These are phyloP conservation scores for Danio jaintianensis DNA, from an alignment of 2,797 vertebrate species.

Conservation along the genomic window DNA sequence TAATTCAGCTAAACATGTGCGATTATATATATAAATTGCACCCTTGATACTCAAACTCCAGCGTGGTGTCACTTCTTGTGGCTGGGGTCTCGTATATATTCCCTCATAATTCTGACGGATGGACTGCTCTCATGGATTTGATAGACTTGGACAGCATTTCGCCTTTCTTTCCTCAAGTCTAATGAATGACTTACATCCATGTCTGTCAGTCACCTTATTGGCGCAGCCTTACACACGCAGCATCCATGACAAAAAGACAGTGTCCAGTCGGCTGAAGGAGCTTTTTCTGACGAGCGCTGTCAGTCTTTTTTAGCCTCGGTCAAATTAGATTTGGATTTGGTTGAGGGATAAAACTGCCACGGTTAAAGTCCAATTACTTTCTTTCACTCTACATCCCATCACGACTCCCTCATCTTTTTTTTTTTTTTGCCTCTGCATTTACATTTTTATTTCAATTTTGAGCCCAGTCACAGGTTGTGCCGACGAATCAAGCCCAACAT, in stretches of 20 bases:
- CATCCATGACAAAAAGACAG: constrained; percentile 57
- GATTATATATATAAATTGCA: not conserved
- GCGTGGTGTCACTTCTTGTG: not conserved
- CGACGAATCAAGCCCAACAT: constrained; percentile 67
- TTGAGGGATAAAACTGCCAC: constrained; percentile 54
- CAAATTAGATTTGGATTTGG: constrained; percentile 76
- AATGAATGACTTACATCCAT: constrained; percentile 53
- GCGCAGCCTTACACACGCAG: constrained; percentile 45
- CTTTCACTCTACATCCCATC: constrained; percentile 60
- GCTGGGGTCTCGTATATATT: constrained; percentile 11
- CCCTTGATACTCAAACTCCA: not conserved
- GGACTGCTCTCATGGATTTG: constrained; percentile 43
- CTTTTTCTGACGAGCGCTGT: constrained; percentile 61
- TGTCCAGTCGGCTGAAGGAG: constrained; percentile 45
- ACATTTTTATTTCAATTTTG: constrained; percentile 92
- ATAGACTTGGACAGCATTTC: constrained; percentile 53
- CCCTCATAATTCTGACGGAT: constrained; percentile 37
- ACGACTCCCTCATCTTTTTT: constrained; percentile 73
- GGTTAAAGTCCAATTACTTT: constrained; percentile 62
- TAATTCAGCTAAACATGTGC: not conserved
- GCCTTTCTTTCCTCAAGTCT: constrained; percentile 43
- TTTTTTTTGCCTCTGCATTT: constrained; percentile 84
- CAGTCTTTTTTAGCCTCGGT: constrained; percentile 62
- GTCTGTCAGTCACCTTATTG: constrained; percentile 53
- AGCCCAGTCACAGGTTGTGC: constrained; percentile 84